Percentiles rank a stretch among this genome's conserved stretches.
Conservation (phyloP, 2,113 vertebrate species). For the Brachypteracias leptosomus region DNA sequence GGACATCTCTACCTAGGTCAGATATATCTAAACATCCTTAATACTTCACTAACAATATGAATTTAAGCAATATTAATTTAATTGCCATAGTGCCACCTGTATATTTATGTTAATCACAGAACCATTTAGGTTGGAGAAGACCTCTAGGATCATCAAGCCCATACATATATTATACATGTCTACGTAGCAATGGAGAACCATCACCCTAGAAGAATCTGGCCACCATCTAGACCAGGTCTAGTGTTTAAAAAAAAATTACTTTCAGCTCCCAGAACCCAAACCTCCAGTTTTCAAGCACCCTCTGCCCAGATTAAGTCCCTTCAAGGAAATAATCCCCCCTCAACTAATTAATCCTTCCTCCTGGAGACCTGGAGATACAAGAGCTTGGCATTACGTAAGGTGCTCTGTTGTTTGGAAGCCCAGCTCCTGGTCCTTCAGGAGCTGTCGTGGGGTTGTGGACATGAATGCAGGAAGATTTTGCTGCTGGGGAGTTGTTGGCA, state of each 20-base stretch:
- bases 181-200: background rate
- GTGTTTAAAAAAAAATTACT: background rate
- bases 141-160: too few relatives aligned
- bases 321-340: constrained; percentile 49
- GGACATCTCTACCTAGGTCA: too few relatives aligned
- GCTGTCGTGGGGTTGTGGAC: background rate
- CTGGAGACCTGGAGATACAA: background rate
- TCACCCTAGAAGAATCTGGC: background rate
- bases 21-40: too few relatives aligned
- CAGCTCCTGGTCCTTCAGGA: background rate
- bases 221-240: background rate
- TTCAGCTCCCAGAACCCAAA: constrained; percentile 7
- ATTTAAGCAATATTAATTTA: too few relatives aligned
- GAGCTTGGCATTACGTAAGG: background rate
- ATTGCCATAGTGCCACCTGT: too few relatives aligned
- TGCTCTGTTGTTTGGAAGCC: background rate
- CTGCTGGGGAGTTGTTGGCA: background rate
- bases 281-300: background rate
- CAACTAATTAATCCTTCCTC: constrained; percentile 47
- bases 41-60: too few relatives aligned
- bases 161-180: too few relatives aligned
- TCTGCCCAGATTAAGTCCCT: constrained; percentile 30
- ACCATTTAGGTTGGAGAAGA: too few relatives aligned
- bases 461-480: background rate
- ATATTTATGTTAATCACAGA: too few relatives aligned